Base-by-base conservation (phyloP, 2,113 vertebrate species). In the Origma solitaria region DNA sequence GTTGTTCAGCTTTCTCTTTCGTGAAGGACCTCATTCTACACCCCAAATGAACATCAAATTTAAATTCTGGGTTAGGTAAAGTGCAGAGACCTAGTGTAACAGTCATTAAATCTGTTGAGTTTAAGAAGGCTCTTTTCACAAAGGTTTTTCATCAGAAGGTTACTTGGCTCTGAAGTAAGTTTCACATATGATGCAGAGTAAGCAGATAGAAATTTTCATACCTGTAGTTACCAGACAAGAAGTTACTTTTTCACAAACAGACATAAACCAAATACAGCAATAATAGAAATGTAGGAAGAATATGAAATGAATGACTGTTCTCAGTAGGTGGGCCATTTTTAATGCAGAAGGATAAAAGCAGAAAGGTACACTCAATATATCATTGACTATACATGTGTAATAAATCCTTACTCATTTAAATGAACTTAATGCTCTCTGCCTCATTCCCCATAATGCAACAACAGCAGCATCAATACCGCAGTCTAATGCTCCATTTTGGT, bases 371-470 rank as follows among this genome's bases (percentile, higher is more conserved):
- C 28, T 72, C 85, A 53, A 56, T 73, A 45, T 6, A 21, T 69
- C 30, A 28, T 58, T 86, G 47, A 38, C 33, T 81, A 3, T 27
- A 30, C 1, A 11, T 13, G 9, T 47, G 7, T 66, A 94, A 76
- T 93, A 93, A 95, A 93, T 95, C 86, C 37, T 70, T 82, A 18
- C n/a, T 73, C 33, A 9, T 81, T 90, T 62, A 80, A 80, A 82
- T 69, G 53, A 86, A 66, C 30, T 53, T 73, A 37, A n/a, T 81
- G 69, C 27, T 73, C 38, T 83, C 53, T 94, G 57, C 76, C 25
- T 92, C 77, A 23, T 73, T 94, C 77, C 31, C 54, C 31, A 8
- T 24, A 35, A 53, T 68, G 35, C 44, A 60, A 9, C 66, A 80
- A 7, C 45, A 57, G 75, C 54, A 73, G 30, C 54, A 80, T 24